Conservation (phyloP, 2,797 vertebrate genomes). For the Neosilurus hyrtlii region DNA sequence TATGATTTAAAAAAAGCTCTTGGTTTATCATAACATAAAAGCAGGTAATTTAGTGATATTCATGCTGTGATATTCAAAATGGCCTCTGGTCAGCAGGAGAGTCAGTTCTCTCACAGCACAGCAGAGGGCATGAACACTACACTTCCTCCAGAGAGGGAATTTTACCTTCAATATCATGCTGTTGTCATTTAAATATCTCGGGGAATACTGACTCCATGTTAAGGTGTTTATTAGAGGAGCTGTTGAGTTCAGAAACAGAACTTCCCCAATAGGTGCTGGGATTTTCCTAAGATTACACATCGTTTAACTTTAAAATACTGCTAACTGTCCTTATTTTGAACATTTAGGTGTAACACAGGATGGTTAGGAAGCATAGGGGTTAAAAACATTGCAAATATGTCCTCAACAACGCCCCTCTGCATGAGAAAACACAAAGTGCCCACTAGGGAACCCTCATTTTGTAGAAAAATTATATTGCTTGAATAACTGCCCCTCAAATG, state of each 20-base stretch:
- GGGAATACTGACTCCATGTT: background rate
- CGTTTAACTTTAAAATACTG: background rate
- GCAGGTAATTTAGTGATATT: constrained; percentile 39
- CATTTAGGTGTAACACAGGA: background rate
- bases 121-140: constrained; percentile 63
- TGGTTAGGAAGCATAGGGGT: no score
- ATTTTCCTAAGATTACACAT: background rate
- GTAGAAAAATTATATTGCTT: background rate
- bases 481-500: background rate
- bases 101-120: constrained; percentile 47
- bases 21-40: background rate
- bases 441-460: background rate
- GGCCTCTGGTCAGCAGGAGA: constrained; percentile 65
- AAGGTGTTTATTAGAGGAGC: background rate
- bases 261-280: background rate
- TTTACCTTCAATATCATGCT: background rate
- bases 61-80: constrained; percentile 70
- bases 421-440: background rate
- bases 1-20: background rate
- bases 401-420: background rate
- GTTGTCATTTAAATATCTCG: background rate
- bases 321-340: background rate
- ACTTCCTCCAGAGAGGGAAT: background rate
- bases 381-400: background rate
- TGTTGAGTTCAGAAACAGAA: background rate